Conservation (phyloP, 2,888 invertebrate species). For the Macrosoma leucophasiata region DNA sequence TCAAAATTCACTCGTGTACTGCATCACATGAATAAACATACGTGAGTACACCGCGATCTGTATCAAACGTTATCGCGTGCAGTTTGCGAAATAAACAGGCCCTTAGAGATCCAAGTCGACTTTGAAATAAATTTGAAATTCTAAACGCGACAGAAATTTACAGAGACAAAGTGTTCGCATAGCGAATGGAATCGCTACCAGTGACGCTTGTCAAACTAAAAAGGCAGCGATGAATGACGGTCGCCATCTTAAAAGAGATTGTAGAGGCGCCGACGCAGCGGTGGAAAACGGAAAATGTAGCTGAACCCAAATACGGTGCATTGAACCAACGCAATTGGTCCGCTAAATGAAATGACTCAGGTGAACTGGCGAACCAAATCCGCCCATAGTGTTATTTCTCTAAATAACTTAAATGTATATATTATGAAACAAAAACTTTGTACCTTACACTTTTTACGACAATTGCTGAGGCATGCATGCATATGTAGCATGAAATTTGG, state of each 20-base stretch:
- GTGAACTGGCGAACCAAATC: constrained; percentile 7
- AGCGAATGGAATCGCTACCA: constrained; percentile 5
- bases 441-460: constrained; percentile 5
- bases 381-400: constrained; percentile 9
- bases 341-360: constrained; percentile 34
- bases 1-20: constrained; percentile 26
- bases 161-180: constrained; percentile 9
- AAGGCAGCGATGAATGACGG: too few species aligned
- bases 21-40: constrained; percentile 31
- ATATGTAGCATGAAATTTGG: not conserved
- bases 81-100: constrained; percentile 35
- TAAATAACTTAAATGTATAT: constrained; percentile 3
- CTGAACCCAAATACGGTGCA: constrained; percentile 48
- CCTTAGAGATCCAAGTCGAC: constrained; percentile 28
- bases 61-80: constrained; percentile 38
- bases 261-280: constrained; percentile 33
- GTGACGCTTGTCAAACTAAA: too few species aligned
- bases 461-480: constrained; percentile 1
- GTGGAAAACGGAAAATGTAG: constrained; percentile 58
- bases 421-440: constrained; percentile 6
- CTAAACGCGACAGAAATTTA: constrained; percentile 27
- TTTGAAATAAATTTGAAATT: constrained; percentile 36
- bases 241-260: too few species aligned
- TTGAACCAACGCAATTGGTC: constrained; percentile 50
- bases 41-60: constrained; percentile 26